These are phyloP conservation scores for Polydrusus cervinus DNA, from an alignment of 2,888 invertebrate genomes.

Conservation along the genomic window DNA sequence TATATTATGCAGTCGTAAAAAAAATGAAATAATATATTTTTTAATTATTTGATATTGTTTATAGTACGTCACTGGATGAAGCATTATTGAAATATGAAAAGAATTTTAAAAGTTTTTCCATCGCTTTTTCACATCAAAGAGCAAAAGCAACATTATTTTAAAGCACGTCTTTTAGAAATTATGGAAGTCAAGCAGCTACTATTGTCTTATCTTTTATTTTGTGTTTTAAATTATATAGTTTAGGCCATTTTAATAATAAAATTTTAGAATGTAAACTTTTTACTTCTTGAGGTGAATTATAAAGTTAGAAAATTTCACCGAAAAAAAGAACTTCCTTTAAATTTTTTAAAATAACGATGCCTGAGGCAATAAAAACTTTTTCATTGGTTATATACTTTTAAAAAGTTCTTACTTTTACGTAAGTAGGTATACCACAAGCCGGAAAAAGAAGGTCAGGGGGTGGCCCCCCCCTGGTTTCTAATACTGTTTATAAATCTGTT, in stretches of 20 bases:
- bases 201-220: conserved; percentile 37
- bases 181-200: conserved; percentile 29
- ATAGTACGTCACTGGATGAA: conserved; percentile 19
- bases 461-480: too few species aligned
- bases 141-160: conserved; percentile 26
- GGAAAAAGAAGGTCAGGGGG: too few species aligned
- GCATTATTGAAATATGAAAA: conserved; percentile 17
- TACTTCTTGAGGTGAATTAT: not conserved
- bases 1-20: too few species aligned
- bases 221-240: conserved; percentile 56
- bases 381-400: not conserved
- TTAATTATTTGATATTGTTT: not conserved
- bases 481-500: too few species aligned
- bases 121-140: conserved; percentile 30
- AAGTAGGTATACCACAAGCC: too few species aligned
- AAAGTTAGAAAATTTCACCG: not conserved
- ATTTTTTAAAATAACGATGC: not conserved
- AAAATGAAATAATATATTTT: too few species aligned
- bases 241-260: conserved; percentile 3
- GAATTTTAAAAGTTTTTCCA: conserved; percentile 28
- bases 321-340: not conserved
- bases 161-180: conserved; percentile 37
- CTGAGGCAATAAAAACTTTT: not conserved
- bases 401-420: not conserved
- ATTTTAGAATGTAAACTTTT: conserved; percentile 7